Evolutionary conservation across 2,797 vertebrate species (phyloP), one percentile per base, ranked within the genome.

Genomic region (Caiman crocodilus): DNA sequence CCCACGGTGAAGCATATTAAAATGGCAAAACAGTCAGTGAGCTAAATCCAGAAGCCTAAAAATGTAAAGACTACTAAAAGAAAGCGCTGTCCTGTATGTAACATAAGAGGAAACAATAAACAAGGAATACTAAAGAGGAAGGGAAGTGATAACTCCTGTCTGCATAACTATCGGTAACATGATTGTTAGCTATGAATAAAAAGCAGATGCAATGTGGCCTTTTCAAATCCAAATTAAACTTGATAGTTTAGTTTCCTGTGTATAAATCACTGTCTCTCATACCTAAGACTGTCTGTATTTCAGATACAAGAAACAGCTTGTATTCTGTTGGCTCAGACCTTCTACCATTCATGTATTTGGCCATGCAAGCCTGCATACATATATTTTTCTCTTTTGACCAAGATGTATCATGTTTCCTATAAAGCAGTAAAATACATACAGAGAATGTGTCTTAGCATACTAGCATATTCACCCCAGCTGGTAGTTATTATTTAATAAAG

Each of bases 121-220:
- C 9, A 65, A 81, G 61, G n/a, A 85, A 83, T 6, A 73, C 13
- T 69, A 42, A 6, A 92, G 25, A 76, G 69, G 88, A 92, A 82
- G 9, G 30, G 79, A 30, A 11, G 26, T 78, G 61, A 57, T 92
- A 94, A 83, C 10, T 17, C 14, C 12, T 42, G 50, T 73, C 55
- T 90, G 87, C 86, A 91, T 0, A 0, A 57, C 77, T 91, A 84
- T 6, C 42, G 56, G 58, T 89, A 86, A 14, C 89, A 87, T 61
- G 85, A 30, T 84, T 93, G 90, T 90, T 85, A 92, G 73, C 32
- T 61, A 78, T 82, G 79, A 91, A 80, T 13, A 89, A 86, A 94
- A 95, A 92, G 75, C 20, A 76, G 84, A 71, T 63, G 55, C 9
- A 50, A 14, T 91, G 75, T 55, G 26, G 81, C 81, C 79, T 92